Percentiles rank a stretch among this genome's conserved stretches.
phyloP scores from a whole-genome alignment of 2,797 vertebrate genomes.

The Muraenolepis orangiensis region DNA sequence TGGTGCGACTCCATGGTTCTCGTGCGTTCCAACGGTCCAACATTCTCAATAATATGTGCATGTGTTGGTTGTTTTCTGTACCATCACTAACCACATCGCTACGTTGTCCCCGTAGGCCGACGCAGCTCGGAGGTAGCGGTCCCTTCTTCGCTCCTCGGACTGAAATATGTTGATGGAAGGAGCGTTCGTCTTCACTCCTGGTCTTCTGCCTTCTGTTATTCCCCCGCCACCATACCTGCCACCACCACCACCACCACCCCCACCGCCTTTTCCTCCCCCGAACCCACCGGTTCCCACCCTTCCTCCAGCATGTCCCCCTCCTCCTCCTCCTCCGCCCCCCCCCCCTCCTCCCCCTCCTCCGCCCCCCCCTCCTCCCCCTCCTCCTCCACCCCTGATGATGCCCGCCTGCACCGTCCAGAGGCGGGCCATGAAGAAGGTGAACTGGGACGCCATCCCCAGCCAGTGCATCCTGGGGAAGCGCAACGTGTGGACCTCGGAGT shows the following conservation, averaged over 20 bases:
- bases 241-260: neutral
- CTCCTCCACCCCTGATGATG: conserved; percentile 29
- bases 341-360: conserved; percentile 30
- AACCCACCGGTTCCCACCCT: neutral
- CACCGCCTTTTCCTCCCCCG: conserved; percentile 5
- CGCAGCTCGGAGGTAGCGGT: neutral
- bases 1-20: neutral
- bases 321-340: neutral
- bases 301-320: neutral
- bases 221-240: conserved; percentile 5
- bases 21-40: neutral
- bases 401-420: conserved; percentile 47
- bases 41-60: neutral
- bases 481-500: conserved; percentile 76
- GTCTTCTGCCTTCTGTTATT: neutral
- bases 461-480: conserved; percentile 72
- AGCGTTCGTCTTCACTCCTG: conserved; percentile 38
- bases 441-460: conserved; percentile 80
- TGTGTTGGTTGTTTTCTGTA: neutral
- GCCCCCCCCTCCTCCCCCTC: conserved; percentile 30
- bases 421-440: conserved; percentile 78
- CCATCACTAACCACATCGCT: neutral
- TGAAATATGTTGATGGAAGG: conserved; percentile 57
- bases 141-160: conserved; percentile 11
- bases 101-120: neutral